These are phyloP conservation scores for Crotalus tigris DNA, from an alignment of 2,113 vertebrate species.

Conservation along the genomic window DNA sequence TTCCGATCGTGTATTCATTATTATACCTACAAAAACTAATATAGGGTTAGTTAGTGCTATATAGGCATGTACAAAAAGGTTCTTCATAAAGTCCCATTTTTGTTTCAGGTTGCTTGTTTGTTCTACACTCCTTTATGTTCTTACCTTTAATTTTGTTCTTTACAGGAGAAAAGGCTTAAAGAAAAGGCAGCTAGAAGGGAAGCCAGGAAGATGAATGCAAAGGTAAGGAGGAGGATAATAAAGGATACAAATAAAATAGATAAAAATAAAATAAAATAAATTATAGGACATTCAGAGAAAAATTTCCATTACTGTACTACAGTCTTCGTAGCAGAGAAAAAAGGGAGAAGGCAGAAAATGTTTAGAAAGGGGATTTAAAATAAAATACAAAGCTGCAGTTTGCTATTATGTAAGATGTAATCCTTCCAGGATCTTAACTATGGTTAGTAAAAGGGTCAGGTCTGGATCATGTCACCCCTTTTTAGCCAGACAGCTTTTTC, in stretches of 20 bases:
- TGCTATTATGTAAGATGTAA: neutral
- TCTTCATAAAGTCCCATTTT: neutral
- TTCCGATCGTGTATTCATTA: neutral
- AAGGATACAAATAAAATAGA: neutral
- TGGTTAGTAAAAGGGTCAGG: neutral
- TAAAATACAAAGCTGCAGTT: neutral
- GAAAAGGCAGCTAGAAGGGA: constrained; percentile 80
- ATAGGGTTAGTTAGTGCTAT: neutral
- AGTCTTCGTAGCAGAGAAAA: neutral
- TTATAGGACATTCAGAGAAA: neutral
- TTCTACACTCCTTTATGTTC: constrained; percentile 19
- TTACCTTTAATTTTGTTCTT: constrained; percentile 37
- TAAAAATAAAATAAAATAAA: neutral
- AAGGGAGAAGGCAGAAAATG: neutral
- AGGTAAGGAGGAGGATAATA: constrained; percentile 66
- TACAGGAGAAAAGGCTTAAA: constrained; percentile 81
- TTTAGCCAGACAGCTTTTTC: neutral
- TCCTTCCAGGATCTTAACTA: neutral
- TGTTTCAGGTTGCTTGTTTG: neutral
- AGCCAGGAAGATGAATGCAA: constrained; percentile 64
- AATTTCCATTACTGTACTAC: neutral
- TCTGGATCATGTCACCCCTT: neutral
- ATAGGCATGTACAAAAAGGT: neutral
- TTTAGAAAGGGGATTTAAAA: neutral
- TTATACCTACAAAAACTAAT: neutral